Evolutionary conservation across 2,113 vertebrate species (phyloP).

Genomic region (Platanista minor): DNA sequence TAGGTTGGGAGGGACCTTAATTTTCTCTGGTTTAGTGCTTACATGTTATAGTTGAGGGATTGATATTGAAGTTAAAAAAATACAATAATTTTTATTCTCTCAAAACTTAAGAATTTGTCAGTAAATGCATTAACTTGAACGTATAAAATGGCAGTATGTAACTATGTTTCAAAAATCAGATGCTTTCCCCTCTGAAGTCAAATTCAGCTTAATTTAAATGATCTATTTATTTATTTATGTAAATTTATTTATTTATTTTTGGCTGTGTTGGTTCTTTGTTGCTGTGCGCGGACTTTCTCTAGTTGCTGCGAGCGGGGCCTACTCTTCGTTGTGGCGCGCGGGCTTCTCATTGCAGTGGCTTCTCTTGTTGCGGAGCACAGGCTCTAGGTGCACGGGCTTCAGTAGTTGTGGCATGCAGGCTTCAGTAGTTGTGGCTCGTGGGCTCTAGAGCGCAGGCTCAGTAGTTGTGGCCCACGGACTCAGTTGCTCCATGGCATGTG

Average conservation of each 20-base stretch:
- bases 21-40: not conserved
- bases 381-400: too few species aligned
- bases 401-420: too few species aligned
- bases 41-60: not conserved
- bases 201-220: not conserved
- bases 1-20: not conserved
- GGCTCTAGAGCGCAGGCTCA: too few species aligned
- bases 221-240: not conserved
- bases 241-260: too few species aligned
- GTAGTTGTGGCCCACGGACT: too few species aligned
- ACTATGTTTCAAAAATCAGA: not conserved
- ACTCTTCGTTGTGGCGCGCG: accelerated
- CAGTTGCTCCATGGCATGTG: too few species aligned
- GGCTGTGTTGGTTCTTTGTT: too few species aligned
- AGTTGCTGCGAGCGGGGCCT: too few species aligned
- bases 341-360: too few species aligned
- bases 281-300: too few species aligned
- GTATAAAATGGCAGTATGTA: not conserved
- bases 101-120: not conserved
- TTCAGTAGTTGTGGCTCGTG: too few species aligned
- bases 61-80: not conserved
- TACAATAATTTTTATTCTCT: not conserved
- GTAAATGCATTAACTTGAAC: not conserved
- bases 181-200: not conserved
- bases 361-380: too few species aligned